Evolutionary conservation across 2,888 invertebrate genomes (phyloP).

Genomic region (Xestia c-nigrum): DNA sequence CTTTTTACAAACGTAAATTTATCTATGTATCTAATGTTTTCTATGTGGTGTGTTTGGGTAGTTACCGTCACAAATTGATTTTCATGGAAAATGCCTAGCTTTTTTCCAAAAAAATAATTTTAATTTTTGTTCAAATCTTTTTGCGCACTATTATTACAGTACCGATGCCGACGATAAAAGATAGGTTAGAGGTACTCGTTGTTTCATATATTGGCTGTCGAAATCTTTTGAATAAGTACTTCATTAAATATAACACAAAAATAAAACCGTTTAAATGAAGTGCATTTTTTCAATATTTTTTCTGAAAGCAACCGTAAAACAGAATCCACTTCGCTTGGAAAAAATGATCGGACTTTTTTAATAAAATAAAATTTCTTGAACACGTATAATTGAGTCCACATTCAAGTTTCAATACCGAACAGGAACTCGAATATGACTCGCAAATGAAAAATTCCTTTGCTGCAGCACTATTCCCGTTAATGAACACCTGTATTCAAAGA

Average conservation of each 20-base stretch:
- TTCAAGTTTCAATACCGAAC: conserved; percentile 64
- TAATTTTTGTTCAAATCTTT: no score
- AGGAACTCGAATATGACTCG: conserved; percentile 75
- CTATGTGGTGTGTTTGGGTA: not conserved
- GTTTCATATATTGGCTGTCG: not conserved
- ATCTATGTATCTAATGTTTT: not conserved
- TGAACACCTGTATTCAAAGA: conserved; percentile 79
- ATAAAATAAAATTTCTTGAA: conserved; percentile 56
- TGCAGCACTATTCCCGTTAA: conserved; percentile 61
- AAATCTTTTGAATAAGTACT: not conserved
- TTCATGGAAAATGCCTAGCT: not conserved
- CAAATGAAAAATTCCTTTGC: conserved; percentile 88
- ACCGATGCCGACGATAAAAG: not conserved
- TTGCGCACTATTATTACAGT: no score
- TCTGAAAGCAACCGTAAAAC: conserved; percentile 2
- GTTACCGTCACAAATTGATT: not conserved
- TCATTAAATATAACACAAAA: not conserved
- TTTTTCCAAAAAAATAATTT: not conserved
- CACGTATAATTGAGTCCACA: conserved; percentile 71
- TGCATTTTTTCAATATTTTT: not conserved
- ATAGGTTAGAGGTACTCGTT: not conserved
- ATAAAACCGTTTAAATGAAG: no score
- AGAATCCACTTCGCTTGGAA: conserved; percentile 1
- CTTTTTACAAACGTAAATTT: not conserved
- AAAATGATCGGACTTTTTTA: conserved; percentile 46